phyloP scores from a whole-genome alignment of 2,888 invertebrate genomes.

The Stramonita haemastoma region DNA sequence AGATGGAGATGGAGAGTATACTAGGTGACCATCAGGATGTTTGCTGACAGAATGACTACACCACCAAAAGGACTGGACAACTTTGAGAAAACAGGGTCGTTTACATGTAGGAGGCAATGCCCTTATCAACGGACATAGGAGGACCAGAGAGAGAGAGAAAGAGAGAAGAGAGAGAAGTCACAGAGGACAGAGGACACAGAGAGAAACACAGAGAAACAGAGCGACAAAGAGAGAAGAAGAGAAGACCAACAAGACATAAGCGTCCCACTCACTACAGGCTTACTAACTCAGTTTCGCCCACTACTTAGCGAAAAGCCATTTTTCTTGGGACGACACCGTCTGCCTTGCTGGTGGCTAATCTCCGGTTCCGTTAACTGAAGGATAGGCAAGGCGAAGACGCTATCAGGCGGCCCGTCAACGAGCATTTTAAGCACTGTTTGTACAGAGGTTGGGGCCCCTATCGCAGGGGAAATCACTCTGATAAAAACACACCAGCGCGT shows the following conservation, averaged over 20 bases:
- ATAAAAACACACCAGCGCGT: constrained; percentile 19
- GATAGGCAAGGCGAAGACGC: neutral
- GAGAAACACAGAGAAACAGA: neutral
- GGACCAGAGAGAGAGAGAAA: neutral
- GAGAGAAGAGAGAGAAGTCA: neutral
- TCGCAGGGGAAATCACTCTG: constrained; percentile 13
- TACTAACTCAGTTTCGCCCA: neutral
- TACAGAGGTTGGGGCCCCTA: constrained; percentile 32
- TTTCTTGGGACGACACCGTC: constrained; percentile 18
- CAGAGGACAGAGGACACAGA: neutral
- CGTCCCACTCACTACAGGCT: neutral
- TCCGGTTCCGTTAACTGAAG: constrained; percentile 15
- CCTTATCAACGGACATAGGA: neutral
- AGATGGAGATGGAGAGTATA: neutral
- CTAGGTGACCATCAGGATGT: too few relatives aligned
- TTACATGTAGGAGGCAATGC: too few relatives aligned
- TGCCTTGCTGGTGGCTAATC: neutral
- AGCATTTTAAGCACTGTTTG: constrained; percentile 37
- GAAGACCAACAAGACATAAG: neutral
- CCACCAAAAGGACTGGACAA: too few relatives aligned
- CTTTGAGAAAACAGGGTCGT: too few relatives aligned
- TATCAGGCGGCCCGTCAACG: constrained; percentile 32
- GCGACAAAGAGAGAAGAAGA: neutral
- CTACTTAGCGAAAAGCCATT: neutral
- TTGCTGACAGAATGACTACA: too few relatives aligned